Base-by-base conservation (phyloP, 1,140 invertebrate species). In the Melanaphis sacchari region DNA sequence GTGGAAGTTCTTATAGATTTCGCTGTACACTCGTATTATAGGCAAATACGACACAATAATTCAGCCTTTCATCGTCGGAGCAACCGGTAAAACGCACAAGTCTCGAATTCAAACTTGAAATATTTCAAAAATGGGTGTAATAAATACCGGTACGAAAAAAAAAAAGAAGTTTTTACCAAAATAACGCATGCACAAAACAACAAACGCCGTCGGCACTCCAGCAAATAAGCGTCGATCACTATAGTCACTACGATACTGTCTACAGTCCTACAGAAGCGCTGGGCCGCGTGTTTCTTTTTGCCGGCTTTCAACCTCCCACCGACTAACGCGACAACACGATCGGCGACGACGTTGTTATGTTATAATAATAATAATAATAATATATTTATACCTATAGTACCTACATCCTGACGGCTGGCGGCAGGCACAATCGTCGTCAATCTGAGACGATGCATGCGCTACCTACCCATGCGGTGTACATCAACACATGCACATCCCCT, bases 271-370 rank as follows among this genome's bases (percentile, higher is more conserved):
- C 43, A n/a, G 85, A 87, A 21, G 1, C 43, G 41, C 31, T n/a
- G 85, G 85, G 43, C 85, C 85, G 85, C 85, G 85, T 87, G 41
- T 46, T 85, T 40, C 38, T 41, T 41, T 85, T 41, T 40, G 82
- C 82, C 82, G 82, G 82, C 82, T 49, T 49, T 46, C 85, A 26
- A 85, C 82, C 85, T 87, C 41, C 85, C 85, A 87, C 85, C 43
- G 85, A 85, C 40, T 5, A 26, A 3, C 82, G 40, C 40, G 38
- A 31, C 38, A 15, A 24, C 38, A 31, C 82, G 21, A 26, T 24
- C 31, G 31, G 15, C 15, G n/a, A n/a, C 15, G n/a, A n/a, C 59
- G 59, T 18, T n/a, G n/a, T n/a, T 36, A 76, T 76, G 59, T n/a
- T 18, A 66, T 66, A 31, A 66, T 31, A 66, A 76, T 36, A 49